Evolutionary conservation across 2,113 vertebrate genomes (phyloP).

Genomic region (Glaucidium brasilianum): DNA sequence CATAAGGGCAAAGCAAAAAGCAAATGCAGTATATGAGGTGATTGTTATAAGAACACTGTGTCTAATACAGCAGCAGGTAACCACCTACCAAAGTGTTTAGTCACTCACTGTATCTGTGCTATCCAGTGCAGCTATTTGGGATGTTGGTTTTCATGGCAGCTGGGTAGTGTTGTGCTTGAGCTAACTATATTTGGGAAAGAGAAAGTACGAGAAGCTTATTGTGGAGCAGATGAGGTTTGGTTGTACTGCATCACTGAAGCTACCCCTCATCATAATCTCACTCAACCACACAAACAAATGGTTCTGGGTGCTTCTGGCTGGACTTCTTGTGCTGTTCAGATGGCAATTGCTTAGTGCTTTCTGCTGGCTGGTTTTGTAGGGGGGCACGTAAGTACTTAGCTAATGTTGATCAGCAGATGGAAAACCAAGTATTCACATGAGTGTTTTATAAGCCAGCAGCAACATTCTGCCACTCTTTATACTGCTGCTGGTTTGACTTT

Average conservation of each 20-base stretch:
- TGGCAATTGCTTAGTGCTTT: background rate
- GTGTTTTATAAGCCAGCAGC: background rate
- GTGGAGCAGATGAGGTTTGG: background rate
- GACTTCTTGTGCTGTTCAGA: background rate
- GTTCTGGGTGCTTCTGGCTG: background rate
- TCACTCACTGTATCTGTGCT: rapidly evolving
- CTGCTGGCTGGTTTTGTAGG: background rate
- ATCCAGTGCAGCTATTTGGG: background rate
- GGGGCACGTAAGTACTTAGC: background rate
- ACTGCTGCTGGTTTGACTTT: background rate
- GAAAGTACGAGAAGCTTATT: background rate
- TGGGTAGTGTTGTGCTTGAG: background rate
- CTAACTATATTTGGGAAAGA: background rate
- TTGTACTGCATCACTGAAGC: background rate
- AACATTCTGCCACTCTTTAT: background rate
- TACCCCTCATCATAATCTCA: background rate
- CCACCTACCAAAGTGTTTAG: background rate
- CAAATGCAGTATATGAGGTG: background rate
- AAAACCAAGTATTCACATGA: background rate
- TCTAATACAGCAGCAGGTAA: background rate
- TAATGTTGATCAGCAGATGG: background rate
- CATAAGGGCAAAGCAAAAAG: background rate
- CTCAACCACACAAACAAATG: rapidly evolving
- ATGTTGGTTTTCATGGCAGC: background rate
- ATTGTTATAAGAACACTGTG: background rate